These are phyloP conservation scores for Pogonognathellus flavescens DNA, from an alignment of 1,140 invertebrate genomes.

Conservation along the genomic window DNA sequence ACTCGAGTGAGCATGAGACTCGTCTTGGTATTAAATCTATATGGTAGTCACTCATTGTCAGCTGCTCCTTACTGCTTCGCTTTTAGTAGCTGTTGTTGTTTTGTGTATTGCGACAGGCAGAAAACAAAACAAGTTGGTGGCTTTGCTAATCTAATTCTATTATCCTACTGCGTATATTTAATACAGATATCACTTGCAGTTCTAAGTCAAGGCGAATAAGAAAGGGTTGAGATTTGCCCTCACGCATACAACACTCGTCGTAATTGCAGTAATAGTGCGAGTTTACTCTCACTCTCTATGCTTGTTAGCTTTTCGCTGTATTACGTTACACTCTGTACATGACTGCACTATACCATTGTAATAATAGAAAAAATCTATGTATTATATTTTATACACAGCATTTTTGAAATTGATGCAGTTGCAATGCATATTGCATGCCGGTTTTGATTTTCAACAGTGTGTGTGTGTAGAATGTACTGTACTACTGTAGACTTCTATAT, in stretches of 20 bases:
- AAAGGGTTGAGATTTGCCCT: slow-evolving; percentile 10
- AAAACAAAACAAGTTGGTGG: not conserved
- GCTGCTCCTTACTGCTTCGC: not conserved
- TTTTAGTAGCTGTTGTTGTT: too few relatives aligned
- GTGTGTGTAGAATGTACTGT: not conserved
- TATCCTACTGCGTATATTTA: not conserved
- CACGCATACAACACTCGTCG: not conserved
- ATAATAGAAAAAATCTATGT: too few relatives aligned
- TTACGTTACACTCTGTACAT: not conserved
- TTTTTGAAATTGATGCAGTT: slow-evolving; percentile 43
- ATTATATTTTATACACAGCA: not conserved
- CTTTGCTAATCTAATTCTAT: not conserved
- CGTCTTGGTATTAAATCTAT: not conserved
- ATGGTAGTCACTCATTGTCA: slow-evolving; percentile 35
- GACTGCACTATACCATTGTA: too few relatives aligned
- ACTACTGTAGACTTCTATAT: not conserved
- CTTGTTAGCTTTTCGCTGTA: not conserved
- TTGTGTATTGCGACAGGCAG: too few relatives aligned
- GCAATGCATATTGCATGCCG: not conserved
- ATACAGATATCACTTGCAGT: not conserved
- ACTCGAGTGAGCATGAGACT: not conserved
- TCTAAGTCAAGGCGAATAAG: not conserved
- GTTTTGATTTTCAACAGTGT: too few relatives aligned
- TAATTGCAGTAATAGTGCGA: not conserved
- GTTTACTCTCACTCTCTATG: slow-evolving; percentile 5